Conservation (phyloP, 92 coral and sea anemone species). For the Nematostella vectensis region DNA sequence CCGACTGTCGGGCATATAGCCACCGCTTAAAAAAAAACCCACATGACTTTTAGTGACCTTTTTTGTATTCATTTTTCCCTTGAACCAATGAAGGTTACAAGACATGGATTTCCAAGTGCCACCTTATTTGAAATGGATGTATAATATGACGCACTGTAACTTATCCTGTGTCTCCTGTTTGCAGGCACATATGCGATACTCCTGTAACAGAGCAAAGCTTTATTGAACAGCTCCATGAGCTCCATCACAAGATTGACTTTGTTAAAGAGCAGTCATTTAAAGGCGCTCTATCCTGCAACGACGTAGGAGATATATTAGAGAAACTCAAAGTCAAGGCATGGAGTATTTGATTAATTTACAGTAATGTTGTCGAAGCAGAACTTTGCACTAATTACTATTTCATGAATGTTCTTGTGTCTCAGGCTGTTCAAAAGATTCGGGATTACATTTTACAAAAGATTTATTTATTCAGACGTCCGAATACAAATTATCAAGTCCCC, state of each 20-base stretch:
- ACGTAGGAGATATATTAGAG: slow-evolving; percentile 73
- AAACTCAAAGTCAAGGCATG: slow-evolving; percentile 82
- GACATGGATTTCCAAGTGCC: no score
- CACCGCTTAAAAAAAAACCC: no score
- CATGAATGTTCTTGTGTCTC: no score
- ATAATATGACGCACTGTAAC: no score
- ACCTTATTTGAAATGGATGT: no score
- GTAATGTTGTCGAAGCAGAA: no score
- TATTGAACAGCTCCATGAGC: slow-evolving; percentile 90
- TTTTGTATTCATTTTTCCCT: no score
- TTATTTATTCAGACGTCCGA: slow-evolving; percentile 87
- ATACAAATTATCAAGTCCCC: slow-evolving; percentile 96
- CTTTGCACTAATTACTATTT: background rate
- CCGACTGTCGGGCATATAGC: no score
- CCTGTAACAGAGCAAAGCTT: slow-evolving; percentile 92
- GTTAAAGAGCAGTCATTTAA: slow-evolving; percentile 93
- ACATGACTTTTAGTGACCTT: no score
- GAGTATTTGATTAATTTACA: no score
- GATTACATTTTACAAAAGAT: slow-evolving; percentile 80
- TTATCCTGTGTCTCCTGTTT: no score
- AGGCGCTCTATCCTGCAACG: slow-evolving; percentile 85
- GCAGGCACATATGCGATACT: slow-evolving; percentile 86
- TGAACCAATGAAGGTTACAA: no score
- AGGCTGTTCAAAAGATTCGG: slow-evolving; percentile 98
- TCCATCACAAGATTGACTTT: slow-evolving; percentile 97